phyloP scores from a whole-genome alignment of 2,797 vertebrate genomes.

The Sebastes hubbsi region DNA sequence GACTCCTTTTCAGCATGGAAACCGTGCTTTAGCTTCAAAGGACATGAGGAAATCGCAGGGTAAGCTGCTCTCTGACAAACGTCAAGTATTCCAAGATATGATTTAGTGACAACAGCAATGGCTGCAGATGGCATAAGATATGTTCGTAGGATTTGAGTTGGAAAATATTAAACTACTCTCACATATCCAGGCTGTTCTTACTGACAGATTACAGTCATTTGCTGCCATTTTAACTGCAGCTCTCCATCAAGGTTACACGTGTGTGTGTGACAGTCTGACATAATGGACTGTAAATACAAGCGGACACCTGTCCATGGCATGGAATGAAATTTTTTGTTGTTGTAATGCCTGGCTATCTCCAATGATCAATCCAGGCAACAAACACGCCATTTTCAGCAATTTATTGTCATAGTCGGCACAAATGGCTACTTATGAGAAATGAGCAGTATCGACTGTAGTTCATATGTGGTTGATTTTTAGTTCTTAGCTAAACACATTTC shows the following conservation, averaged over 20 bases:
- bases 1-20: constrained; percentile 98
- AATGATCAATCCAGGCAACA: neutral
- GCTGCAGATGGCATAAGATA: neutral
- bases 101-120: neutral
- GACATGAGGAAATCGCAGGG: constrained; percentile 99
- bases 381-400: neutral
- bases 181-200: neutral
- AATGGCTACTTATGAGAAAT: neutral
- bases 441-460: neutral
- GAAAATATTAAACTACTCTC: neutral
- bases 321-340: neutral
- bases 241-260: neutral
- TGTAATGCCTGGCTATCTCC: neutral
- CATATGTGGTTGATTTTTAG: neutral
- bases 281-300: neutral
- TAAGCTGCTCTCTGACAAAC: constrained; percentile 66
- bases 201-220: neutral
- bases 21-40: constrained; percentile 99
- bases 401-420: too few species aligned
- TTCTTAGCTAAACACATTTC: neutral
- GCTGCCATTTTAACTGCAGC: neutral
- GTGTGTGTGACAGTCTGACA: neutral
- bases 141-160: neutral
- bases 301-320: neutral
- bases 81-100: neutral